phyloP scores from a whole-genome alignment of 2,797 vertebrate genomes.

The Sebastolobus alascanus region DNA sequence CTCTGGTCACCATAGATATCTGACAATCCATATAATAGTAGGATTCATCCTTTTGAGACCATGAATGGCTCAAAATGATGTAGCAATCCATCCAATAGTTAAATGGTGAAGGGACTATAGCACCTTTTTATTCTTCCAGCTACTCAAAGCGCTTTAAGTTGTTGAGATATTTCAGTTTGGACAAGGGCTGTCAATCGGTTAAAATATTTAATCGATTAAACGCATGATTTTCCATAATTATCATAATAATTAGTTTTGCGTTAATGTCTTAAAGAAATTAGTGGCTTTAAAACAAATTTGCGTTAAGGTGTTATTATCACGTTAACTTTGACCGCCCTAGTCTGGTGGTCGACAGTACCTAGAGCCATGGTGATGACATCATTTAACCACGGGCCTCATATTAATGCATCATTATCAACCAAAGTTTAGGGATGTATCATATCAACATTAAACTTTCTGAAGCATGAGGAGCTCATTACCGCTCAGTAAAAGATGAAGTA shows the following conservation, averaged over 20 bases:
- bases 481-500: not conserved
- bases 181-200: too few relatives aligned
- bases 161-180: too few relatives aligned
- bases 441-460: not conserved
- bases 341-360: too few relatives aligned
- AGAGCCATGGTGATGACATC: not conserved
- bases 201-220: too few relatives aligned
- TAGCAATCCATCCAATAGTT: not conserved
- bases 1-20: too few relatives aligned
- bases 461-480: not conserved
- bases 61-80: not conserved
- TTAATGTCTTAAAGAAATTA: too few relatives aligned
- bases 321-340: too few relatives aligned
- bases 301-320: not conserved
- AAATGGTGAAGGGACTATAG: too few relatives aligned
- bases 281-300: not conserved
- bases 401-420: not conserved
- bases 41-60: not conserved
- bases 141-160: too few relatives aligned
- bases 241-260: too few relatives aligned
- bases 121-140: too few relatives aligned
- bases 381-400: not conserved
- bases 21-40: not conserved
- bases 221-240: too few relatives aligned
- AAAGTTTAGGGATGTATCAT: not conserved